A percentile compares a stretch with the other conserved stretches of the same genome.
Conservation (phyloP, 1,140 invertebrate species). For the Zaprionus nigranus region DNA sequence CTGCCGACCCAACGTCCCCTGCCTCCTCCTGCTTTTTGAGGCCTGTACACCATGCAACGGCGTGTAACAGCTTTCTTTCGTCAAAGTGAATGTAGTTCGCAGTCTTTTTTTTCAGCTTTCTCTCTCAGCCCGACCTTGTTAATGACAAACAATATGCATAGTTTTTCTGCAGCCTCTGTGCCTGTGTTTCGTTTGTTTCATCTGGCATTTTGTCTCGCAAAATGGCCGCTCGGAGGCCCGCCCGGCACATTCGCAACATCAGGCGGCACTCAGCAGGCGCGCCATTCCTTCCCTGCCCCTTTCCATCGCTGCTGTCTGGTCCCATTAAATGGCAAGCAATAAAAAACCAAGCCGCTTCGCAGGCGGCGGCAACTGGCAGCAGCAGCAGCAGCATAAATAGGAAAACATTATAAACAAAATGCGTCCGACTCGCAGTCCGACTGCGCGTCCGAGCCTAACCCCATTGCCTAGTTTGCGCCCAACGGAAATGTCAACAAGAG, state of each 20-base stretch:
- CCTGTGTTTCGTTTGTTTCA: slow-evolving; percentile 47
- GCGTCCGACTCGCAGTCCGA: slow-evolving; percentile 33
- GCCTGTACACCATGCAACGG: slow-evolving; percentile 13
- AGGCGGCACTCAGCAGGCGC: slow-evolving; percentile 41
- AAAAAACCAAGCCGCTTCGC: slow-evolving; percentile 55
- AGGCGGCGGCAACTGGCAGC: slow-evolving; percentile 30
- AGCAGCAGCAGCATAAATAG: slow-evolving; percentile 58
- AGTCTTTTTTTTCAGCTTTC: slow-evolving; percentile 47
- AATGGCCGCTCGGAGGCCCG: slow-evolving; percentile 57
- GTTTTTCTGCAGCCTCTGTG: slow-evolving; percentile 56
- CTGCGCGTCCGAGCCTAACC: slow-evolving; percentile 53
- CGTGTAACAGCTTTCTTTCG: slow-evolving; percentile 62
- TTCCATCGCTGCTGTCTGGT: slow-evolving; percentile 10
- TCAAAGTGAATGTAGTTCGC: slow-evolving; percentile 71
- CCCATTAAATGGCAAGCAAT: slow-evolving; percentile 51
- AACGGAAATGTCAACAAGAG: slow-evolving; percentile 71
- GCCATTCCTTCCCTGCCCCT: slow-evolving; percentile 7
- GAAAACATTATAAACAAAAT: slow-evolving; percentile 66
- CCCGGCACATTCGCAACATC: slow-evolving; percentile 65
- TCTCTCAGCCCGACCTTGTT: slow-evolving; percentile 62
- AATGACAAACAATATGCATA: slow-evolving; percentile 82
- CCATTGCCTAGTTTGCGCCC: slow-evolving; percentile 71
- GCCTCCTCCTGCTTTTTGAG: slow-evolving; percentile 4
- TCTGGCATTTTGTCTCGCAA: slow-evolving; percentile 51
- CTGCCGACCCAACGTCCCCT: slow-evolving; percentile 24